A percentile compares a stretch with the other conserved stretches of the same genome.
Conservation (phyloP, 2,888 invertebrate species). For the Bombyx huttoni region DNA sequence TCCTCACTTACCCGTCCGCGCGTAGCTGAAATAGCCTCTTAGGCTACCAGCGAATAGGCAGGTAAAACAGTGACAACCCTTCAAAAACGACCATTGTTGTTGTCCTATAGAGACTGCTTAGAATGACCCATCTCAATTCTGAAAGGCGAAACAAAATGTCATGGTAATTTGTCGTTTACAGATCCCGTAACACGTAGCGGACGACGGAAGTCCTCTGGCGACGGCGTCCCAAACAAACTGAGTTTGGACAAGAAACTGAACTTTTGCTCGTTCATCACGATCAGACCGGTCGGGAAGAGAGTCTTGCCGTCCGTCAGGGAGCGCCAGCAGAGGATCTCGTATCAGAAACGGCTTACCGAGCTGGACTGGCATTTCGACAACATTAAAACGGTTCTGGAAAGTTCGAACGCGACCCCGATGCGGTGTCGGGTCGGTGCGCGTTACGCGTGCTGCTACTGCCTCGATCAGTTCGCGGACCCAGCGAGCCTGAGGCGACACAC, state of each 20-base stretch:
- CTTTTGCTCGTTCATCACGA: constrained; percentile 29
- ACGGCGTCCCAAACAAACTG: constrained; percentile 7
- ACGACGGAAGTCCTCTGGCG: background rate
- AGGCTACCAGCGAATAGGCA: too few relatives aligned
- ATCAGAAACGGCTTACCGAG: constrained; percentile 25
- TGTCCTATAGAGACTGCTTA: background rate
- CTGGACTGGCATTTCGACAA: constrained; percentile 45
- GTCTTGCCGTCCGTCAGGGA: constrained; percentile 12
- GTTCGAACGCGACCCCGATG: constrained; percentile 45
- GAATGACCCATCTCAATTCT: constrained; percentile 1
- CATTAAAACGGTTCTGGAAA: constrained; percentile 30
- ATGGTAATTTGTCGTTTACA: constrained; percentile 5
- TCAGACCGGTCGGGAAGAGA: constrained; percentile 21
- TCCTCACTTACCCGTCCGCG: too few relatives aligned
- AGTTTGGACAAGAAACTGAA: constrained; percentile 25
- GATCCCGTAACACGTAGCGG: constrained; percentile 14
- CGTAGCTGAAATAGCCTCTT: too few relatives aligned
- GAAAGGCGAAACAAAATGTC: background rate
- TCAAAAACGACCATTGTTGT: background rate
- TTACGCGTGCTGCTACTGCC: constrained; percentile 44
- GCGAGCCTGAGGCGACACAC: constrained; percentile 36
- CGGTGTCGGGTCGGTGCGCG: constrained; percentile 27
- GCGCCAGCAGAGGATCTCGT: constrained; percentile 11
- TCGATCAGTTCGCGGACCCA: constrained; percentile 32
- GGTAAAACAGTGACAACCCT: too few relatives aligned